Evolutionary conservation across 2,888 invertebrate species (phyloP).

Genomic region (Hoplodrina blanda): DNA sequence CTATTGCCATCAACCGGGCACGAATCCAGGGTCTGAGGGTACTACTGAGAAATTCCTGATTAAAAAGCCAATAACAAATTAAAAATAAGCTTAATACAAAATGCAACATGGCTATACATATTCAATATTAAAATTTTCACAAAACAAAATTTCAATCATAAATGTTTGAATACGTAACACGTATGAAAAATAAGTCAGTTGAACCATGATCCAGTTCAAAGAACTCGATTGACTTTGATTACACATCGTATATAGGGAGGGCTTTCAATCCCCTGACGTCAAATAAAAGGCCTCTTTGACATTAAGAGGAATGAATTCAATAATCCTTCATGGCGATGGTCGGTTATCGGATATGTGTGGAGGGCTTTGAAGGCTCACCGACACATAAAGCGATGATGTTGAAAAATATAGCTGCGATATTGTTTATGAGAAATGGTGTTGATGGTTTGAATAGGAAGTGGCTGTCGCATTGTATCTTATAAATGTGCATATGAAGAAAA

Average conservation of each 20-base stretch:
- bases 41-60: no score
- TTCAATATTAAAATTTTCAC: background rate
- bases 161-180: constrained; percentile 1
- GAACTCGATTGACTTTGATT: constrained; percentile 64
- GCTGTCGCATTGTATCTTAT: constrained; percentile 6
- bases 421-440: constrained; percentile 46
- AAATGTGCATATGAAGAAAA: background rate
- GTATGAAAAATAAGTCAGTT: constrained; percentile 48
- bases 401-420: constrained; percentile 41
- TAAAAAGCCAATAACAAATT: no score
- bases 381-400: constrained; percentile 55
- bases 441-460: constrained; percentile 1
- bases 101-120: background rate
- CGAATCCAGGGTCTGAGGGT: no score
- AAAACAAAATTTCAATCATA: constrained; percentile 1
- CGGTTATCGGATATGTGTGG: constrained; percentile 63
- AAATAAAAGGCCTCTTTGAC: constrained; percentile 72
- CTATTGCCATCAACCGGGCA: no score
- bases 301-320: constrained; percentile 74
- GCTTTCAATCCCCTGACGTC: constrained; percentile 64
- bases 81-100: no score
- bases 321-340: constrained; percentile 67
- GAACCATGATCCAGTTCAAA: constrained; percentile 43
- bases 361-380: constrained; percentile 28
- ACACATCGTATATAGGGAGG: constrained; percentile 58